Conservation (phyloP, 2,113 vertebrate species). For the Steatornis caripensis region DNA sequence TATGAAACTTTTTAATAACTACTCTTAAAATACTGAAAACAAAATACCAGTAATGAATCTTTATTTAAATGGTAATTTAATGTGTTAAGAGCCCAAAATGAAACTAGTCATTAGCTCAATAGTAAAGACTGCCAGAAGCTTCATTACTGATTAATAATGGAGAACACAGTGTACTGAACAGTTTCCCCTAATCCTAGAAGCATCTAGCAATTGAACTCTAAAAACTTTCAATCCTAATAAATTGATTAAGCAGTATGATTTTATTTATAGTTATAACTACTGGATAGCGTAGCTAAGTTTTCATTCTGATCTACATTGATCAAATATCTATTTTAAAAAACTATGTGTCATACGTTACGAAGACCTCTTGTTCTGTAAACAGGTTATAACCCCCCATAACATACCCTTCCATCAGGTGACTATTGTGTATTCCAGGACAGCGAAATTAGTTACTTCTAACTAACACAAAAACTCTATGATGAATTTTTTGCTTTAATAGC, state of each 20-base stretch:
- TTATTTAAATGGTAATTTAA: constrained; percentile 61
- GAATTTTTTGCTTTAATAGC: neutral
- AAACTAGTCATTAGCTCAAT: constrained; percentile 54
- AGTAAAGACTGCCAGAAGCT: constrained; percentile 55
- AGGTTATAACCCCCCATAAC: neutral
- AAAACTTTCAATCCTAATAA: constrained; percentile 9
- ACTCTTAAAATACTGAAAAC: constrained; percentile 58
- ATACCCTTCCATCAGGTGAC: neutral
- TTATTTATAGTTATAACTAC: neutral
- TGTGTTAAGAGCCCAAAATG: constrained; percentile 38
- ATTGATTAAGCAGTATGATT: neutral
- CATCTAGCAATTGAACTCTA: neutral
- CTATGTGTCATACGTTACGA: fast-evolving
- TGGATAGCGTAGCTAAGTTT: neutral
- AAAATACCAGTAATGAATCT: constrained; percentile 55
- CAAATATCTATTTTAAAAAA: neutral
- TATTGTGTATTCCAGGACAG: neutral
- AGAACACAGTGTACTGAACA: constrained; percentile 29
- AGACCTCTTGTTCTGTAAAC: neutral
- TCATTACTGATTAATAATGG: constrained; percentile 59
- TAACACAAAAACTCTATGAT: neutral
- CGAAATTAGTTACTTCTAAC: neutral
- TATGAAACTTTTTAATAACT: constrained; percentile 52
- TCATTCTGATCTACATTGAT: neutral
- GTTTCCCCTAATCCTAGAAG: constrained; percentile 24